Conservation (phyloP, 2,888 invertebrate species). For the Tenthredo livida region DNA sequence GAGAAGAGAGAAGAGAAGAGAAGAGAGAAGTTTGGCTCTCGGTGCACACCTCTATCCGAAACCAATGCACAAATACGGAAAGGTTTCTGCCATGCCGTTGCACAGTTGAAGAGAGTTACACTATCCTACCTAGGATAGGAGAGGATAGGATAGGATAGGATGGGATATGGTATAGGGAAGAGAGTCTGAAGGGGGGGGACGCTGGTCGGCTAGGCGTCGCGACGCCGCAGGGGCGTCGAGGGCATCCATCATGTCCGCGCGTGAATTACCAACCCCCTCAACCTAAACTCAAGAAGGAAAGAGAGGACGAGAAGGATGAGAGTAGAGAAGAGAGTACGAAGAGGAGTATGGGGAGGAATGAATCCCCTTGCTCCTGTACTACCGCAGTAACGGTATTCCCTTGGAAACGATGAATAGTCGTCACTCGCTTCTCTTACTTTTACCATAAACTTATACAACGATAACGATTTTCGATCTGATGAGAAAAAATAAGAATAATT, state of each 20-base stretch:
- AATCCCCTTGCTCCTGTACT: neutral
- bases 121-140: neutral
- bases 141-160: neutral
- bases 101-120: neutral
- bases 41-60: neutral
- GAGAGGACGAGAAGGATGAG: neutral
- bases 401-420: conserved; percentile 54
- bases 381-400: neutral
- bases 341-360: neutral
- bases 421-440: conserved; percentile 53
- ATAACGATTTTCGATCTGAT: neutral
- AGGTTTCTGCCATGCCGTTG: neutral
- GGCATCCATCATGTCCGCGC: conserved; percentile 74
- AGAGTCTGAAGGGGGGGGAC: neutral
- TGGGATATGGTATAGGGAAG: neutral
- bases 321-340: neutral
- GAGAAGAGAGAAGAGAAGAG: neutral
- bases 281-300: conserved; percentile 60
- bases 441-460: conserved; percentile 31
- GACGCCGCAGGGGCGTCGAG: conserved; percentile 74
- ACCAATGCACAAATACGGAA: neutral
- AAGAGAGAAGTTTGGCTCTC: neutral
- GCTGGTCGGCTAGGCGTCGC: conserved; percentile 70
- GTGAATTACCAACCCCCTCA: conserved; percentile 72
- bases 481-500: neutral